phyloP scores from a whole-genome alignment of 2,888 invertebrate genomes.

The Pyrochroa serraticornis region DNA sequence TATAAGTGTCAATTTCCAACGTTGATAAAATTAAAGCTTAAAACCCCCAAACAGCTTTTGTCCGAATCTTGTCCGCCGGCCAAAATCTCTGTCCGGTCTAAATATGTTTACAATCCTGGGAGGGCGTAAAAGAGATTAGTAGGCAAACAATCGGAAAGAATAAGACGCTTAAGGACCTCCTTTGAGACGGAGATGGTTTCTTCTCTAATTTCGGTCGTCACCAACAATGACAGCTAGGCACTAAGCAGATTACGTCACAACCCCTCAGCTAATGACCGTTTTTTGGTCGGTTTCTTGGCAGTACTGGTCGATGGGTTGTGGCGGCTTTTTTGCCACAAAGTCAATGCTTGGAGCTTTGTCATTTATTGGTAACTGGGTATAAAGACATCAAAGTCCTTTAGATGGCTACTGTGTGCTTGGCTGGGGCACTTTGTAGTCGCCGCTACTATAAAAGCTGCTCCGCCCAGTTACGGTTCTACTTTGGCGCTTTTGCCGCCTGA shows the following conservation, averaged over 20 bases:
- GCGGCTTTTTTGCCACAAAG: neutral
- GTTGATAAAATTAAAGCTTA: no score
- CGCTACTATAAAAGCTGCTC: constrained; percentile 12
- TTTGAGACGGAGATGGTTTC: neutral
- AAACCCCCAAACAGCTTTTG: no score
- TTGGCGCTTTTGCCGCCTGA: constrained; percentile 17
- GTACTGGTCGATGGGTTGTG: neutral
- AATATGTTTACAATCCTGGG: constrained; percentile 34
- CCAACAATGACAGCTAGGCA: constrained; percentile 4
- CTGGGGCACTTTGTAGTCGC: constrained; percentile 16
- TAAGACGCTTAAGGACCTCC: constrained; percentile 11
- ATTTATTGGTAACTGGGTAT: constrained; percentile 9
- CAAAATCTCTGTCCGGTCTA: constrained; percentile 2
- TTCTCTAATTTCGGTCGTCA: constrained; percentile 2
- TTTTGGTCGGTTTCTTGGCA: neutral
- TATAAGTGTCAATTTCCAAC: constrained; percentile 20
- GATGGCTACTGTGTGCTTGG: constrained; percentile 6
- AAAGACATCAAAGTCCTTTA: constrained; percentile 13
- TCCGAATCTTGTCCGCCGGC: no score
- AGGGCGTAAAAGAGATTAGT: constrained; percentile 40
- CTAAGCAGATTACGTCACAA: constrained; percentile 8
- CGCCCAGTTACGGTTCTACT: constrained; percentile 11
- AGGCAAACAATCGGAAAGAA: constrained; percentile 7
- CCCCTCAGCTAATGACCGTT: constrained; percentile 1
- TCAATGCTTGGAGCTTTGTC: constrained; percentile 2